Evolutionary conservation across 2,113 vertebrate species (phyloP).

Genomic region (Spizaetus ornatus): DNA sequence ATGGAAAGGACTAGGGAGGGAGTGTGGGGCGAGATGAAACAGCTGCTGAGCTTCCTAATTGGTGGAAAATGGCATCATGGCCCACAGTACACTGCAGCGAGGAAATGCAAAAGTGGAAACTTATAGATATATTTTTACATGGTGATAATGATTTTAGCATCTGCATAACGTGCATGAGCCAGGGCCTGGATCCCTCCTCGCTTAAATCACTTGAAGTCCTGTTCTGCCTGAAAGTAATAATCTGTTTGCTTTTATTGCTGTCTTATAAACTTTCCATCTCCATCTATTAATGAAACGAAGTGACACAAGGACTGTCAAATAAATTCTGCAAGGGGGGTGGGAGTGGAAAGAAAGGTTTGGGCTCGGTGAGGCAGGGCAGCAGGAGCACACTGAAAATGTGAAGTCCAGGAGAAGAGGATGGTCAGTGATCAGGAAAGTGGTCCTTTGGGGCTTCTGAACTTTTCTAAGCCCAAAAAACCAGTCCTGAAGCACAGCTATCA

Average conservation of each 20-base stretch:
- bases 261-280: conserved; percentile 55
- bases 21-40: neutral
- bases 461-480: neutral
- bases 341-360: neutral
- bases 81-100: neutral
- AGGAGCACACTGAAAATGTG: neutral
- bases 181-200: neutral
- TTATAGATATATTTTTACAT: conserved; percentile 36
- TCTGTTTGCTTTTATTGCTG: conserved; percentile 44
- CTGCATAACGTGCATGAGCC: conserved; percentile 8
- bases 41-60: neutral
- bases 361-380: neutral
- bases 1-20: neutral
- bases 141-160: conserved; percentile 52
- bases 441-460: neutral
- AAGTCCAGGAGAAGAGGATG: neutral
- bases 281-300: conserved; percentile 33
- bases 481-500: accelerated
- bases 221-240: conserved; percentile 41
- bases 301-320: neutral
- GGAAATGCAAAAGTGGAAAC: conserved; percentile 16
- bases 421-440: neutral
- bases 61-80: neutral
- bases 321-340: neutral
- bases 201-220: conserved; percentile 10